Evolutionary conservation across 2,797 vertebrate species (phyloP).

Genomic region (Scleropages formosus): DNA sequence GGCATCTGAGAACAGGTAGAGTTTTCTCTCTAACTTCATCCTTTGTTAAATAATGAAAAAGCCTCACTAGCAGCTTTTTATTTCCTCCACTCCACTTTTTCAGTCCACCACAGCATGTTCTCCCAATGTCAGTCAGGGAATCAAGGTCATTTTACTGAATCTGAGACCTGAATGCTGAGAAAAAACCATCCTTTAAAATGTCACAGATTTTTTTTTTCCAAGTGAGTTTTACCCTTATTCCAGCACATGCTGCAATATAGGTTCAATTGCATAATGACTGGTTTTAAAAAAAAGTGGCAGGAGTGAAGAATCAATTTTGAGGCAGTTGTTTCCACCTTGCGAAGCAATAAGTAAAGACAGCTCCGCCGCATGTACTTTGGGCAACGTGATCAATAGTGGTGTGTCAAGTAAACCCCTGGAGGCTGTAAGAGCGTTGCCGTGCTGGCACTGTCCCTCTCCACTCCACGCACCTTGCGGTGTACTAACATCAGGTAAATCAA

Average conservation of each 20-base stretch:
- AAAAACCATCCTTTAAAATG: slow-evolving; percentile 20
- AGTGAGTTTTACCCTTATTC: background rate
- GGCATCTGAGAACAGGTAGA: slow-evolving; percentile 21
- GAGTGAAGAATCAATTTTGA: slow-evolving; percentile 19
- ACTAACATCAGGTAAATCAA: slow-evolving; percentile 22
- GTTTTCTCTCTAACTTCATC: slow-evolving; percentile 1
- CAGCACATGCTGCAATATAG: background rate
- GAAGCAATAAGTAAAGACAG: slow-evolving; percentile 19
- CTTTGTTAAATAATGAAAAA: slow-evolving; percentile 22
- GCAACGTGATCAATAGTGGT: slow-evolving; percentile 17
- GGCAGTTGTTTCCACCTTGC: background rate
- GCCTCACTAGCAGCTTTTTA: slow-evolving; percentile 4
- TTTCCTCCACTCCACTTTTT: slow-evolving; percentile 7
- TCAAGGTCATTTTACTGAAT: slow-evolving; percentile 22
- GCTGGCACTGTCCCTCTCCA: slow-evolving; percentile 10
- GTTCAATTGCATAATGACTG: background rate
- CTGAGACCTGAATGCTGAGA: slow-evolving; percentile 2
- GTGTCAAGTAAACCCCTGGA: slow-evolving; percentile 17
- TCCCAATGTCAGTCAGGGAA: slow-evolving; percentile 12
- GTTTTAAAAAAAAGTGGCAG: slow-evolving; percentile 1
- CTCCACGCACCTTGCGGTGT: slow-evolving; percentile 9
- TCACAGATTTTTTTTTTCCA: slow-evolving; percentile 9
- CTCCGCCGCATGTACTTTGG: slow-evolving; percentile 11
- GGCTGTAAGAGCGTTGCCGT: background rate
- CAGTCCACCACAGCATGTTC: slow-evolving; percentile 17